Evolutionary conservation across 2,797 vertebrate genomes (phyloP), one percentile per base, ranked within the genome.

Genomic region (Myotis vivesi): DNA sequence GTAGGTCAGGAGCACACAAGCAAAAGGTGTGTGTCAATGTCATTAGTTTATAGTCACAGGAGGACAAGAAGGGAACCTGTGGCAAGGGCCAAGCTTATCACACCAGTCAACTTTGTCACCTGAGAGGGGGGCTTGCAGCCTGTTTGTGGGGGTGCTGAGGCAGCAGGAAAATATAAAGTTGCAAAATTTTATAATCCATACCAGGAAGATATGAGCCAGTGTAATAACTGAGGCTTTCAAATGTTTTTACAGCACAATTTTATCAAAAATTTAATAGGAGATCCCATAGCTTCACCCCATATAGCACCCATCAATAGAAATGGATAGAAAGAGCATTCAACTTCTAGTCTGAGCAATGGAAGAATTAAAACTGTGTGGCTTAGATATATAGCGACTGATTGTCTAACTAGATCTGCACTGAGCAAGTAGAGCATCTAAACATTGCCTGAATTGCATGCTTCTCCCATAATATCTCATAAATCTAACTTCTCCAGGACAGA

Each of bases 351-450:
- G 49, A 28, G 6, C 6, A 7, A 30, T 17, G 36, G 8, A 5
- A 33, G 41, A 81, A 17, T 51, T 44, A 57, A 3, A 33, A 23
- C 1, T 4, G 10, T 0, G 2, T 10, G 1, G 15, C 28, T 66
- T 38, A 69, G 33, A 19, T 44, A 20, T 0, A 11, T 7, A 38
- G 33, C 3, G 16, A 30, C 1, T 10, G 33, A 1, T 12, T n/a
- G n/a, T 33, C 25, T 66, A 9, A 68, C 8, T 51, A 5, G 6
- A 44, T 15, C 53, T 0, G 8, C 4, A 3, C 11, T 28, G 22
- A 8, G 57, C 19, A 2, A 3, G 15, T 0, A 3, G 16, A 22
- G 6, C 2, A 19, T 36, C 68, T 64, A 10, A 19, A 10, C 6
- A 12, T 9, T n/a, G 6, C 1, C 46, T 1, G 2, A 19, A 64